Evolutionary conservation across 2,888 invertebrate genomes (phyloP).

Genomic region (Morinoia aosen): DNA sequence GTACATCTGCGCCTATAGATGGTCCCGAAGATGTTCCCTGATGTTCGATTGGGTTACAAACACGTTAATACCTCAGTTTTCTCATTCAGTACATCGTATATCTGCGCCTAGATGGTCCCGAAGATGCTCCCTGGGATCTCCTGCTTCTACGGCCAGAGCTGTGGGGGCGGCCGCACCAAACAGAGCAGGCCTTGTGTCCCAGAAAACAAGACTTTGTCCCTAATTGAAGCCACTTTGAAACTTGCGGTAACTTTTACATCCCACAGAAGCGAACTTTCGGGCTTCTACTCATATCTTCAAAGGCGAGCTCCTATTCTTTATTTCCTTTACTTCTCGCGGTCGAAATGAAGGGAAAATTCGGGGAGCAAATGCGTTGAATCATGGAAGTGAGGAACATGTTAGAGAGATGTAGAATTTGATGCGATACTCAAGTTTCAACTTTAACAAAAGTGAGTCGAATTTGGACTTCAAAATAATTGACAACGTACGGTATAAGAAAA

Average conservation of each 20-base stretch:
- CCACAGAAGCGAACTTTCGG: constrained; percentile 1
- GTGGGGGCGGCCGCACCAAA: not conserved
- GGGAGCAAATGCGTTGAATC: not conserved
- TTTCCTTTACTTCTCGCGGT: not conserved
- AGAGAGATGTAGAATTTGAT: not conserved
- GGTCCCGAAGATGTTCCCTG: not conserved
- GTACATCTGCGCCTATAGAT: too few species aligned
- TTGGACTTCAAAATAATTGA: not conserved
- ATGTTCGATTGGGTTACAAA: too few species aligned
- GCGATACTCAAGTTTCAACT: not conserved
- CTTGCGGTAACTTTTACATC: not conserved
- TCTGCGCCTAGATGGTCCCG: not conserved
- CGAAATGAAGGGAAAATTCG: not conserved
- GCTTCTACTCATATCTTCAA: not conserved
- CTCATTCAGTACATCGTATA: too few species aligned
- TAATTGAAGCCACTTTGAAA: constrained; percentile 12
- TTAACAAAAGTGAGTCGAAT: not conserved
- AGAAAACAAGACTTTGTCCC: constrained; percentile 12
- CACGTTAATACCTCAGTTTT: too few species aligned
- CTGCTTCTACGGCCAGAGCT: not conserved
- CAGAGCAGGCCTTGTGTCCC: not conserved
- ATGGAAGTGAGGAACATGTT: not conserved
- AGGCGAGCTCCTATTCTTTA: not conserved
- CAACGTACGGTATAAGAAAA: not conserved
- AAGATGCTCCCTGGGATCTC: not conserved